Conservation (phyloP, 2,888 invertebrate species). For the Pinctada fucata region DNA sequence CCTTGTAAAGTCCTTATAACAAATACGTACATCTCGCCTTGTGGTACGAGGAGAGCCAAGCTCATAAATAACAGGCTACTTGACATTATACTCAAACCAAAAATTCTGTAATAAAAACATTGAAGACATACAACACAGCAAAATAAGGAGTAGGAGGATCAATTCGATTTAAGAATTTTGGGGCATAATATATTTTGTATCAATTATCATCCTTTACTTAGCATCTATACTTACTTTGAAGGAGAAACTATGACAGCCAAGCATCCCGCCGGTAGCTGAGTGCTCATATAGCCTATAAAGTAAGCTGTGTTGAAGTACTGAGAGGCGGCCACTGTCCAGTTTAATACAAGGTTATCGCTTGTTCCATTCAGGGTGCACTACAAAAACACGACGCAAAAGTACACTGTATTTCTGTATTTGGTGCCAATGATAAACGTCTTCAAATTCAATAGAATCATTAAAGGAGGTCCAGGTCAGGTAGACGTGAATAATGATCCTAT, state of each 20-base stretch:
- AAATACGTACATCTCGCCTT: conserved; percentile 40
- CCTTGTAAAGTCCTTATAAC: conserved; percentile 58
- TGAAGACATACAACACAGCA: background rate
- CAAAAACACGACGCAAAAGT: background rate
- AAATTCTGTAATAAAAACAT: conserved; percentile 49
- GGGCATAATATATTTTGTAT: too few relatives aligned
- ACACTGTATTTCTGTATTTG: background rate
- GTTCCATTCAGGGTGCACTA: background rate
- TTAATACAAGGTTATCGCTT: background rate
- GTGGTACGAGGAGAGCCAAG: conserved; percentile 47
- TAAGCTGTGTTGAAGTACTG: conserved; percentile 45
- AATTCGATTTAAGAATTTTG: too few relatives aligned
- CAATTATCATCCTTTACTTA: too few relatives aligned
- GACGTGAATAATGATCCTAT: too few relatives aligned
- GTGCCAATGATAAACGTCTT: too few relatives aligned
- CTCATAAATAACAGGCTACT: conserved; percentile 52
- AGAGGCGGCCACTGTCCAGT: background rate
- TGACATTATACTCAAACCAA: conserved; percentile 48
- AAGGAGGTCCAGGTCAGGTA: too few relatives aligned
- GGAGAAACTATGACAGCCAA: conserved; percentile 51
- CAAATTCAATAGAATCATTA: too few relatives aligned
- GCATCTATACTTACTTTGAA: conserved; percentile 44
- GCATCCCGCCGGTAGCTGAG: conserved; percentile 56
- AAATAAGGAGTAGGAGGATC: too few relatives aligned
- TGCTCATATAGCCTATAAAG: conserved; percentile 50